phyloP scores from a whole-genome alignment of 2,888 invertebrate genomes.

The Falcaria lacertinaria region DNA sequence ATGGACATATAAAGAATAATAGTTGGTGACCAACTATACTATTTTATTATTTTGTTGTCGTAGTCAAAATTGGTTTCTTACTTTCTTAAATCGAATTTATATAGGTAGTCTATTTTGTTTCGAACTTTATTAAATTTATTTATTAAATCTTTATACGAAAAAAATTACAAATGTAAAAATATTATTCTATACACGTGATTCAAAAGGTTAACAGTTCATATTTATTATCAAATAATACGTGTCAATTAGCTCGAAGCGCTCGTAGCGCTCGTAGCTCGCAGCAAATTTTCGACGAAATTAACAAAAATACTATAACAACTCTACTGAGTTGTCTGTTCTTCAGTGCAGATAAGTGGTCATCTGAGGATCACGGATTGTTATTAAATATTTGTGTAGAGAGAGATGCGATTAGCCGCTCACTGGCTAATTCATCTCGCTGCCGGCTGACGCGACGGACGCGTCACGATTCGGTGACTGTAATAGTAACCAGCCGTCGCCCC shows the following conservation, averaged over 20 bases:
- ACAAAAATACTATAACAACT: conserved; percentile 21
- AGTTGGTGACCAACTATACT: too few species aligned
- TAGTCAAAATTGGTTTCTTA: too few species aligned
- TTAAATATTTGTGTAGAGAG: conserved; percentile 80
- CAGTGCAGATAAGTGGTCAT: conserved; percentile 75
- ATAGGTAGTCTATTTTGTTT: too few species aligned
- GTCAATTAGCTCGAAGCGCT: not conserved
- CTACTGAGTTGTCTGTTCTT: conserved; percentile 31
- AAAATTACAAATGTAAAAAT: too few species aligned
- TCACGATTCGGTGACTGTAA: not conserved
- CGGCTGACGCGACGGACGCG: not conserved
- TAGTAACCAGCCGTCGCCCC: not conserved
- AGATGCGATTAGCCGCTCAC: conserved; percentile 73
- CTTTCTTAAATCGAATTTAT: too few species aligned
- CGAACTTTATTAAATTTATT: too few species aligned
- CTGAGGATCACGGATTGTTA: conserved; percentile 75
- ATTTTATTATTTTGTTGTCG: too few species aligned
- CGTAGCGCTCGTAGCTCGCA: not conserved
- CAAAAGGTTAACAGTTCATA: too few species aligned
- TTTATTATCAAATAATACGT: not conserved
- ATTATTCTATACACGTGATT: too few species aligned
- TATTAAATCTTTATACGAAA: too few species aligned
- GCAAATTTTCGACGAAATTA: not conserved
- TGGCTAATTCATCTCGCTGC: conserved; percentile 59
- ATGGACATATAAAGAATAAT: too few species aligned